A percentile compares a stretch with the other conserved stretches of the same genome.
phyloP scores from a whole-genome alignment of 1,140 invertebrate genomes.

The Drosophila saltans region DNA sequence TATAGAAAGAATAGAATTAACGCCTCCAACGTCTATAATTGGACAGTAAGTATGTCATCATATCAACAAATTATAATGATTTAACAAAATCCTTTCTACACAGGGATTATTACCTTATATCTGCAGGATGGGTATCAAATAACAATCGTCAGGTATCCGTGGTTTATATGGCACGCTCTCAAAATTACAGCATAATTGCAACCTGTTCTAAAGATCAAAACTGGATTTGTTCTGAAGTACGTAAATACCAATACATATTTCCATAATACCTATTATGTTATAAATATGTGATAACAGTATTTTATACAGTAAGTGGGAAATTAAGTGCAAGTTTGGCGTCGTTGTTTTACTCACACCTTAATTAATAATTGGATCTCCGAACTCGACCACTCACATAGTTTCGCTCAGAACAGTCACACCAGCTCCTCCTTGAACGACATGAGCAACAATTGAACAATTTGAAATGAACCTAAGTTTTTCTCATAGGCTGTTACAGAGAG shows the following conservation, averaged over 20 bases:
- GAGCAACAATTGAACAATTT: no score
- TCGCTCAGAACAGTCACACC: no score
- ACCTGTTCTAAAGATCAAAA: slow-evolving; percentile 89
- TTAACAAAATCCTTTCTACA: not conserved
- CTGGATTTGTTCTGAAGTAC: slow-evolving; percentile 93
- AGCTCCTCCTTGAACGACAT: no score
- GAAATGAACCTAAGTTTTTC: no score
- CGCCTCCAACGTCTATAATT: slow-evolving; percentile 88
- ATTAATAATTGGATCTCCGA: no score
- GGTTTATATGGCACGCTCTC: slow-evolving; percentile 95
- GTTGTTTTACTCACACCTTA: no score
- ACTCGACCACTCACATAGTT: no score
- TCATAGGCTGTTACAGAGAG: no score
- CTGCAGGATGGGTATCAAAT: slow-evolving; percentile 92
- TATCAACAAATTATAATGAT: not conserved
- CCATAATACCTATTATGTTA: not conserved
- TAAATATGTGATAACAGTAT: not conserved
- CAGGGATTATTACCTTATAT: slow-evolving; percentile 96
- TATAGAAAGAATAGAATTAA: slow-evolving; percentile 86
- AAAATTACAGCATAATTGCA: slow-evolving; percentile 93
- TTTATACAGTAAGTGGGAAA: no score
- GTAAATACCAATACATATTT: slow-evolving; percentile 26
- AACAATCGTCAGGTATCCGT: slow-evolving; percentile 89
- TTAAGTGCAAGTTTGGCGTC: no score
- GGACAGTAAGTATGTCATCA: slow-evolving; percentile 86